Percentiles rank a stretch among this genome's conserved stretches.
Conservation (phyloP, 2,113 vertebrate species). For the Daboia siamensis region DNA sequence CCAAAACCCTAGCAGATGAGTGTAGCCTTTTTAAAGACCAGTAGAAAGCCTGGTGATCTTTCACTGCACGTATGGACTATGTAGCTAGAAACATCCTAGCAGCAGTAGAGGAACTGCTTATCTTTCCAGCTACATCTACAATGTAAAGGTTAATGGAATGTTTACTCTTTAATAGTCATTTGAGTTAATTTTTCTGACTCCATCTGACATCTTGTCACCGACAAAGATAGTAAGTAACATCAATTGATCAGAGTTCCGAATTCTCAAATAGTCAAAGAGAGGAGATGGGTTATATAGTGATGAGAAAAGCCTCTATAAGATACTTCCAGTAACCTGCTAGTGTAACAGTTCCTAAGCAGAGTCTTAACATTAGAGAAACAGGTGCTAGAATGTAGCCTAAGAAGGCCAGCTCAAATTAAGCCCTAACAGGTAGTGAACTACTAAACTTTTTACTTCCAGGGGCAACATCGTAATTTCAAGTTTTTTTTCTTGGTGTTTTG, state of each 20-base stretch:
- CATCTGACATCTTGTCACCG: neutral
- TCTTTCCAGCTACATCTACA: neutral
- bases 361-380: neutral
- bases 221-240: neutral
- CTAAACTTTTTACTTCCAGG: neutral
- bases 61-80: neutral
- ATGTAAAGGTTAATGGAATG: neutral
- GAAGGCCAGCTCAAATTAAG: neutral
- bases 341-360: neutral
- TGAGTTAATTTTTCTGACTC: neutral
- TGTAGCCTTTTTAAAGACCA: neutral
- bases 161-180: neutral
- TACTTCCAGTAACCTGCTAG: neutral
- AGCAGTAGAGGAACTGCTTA: neutral
- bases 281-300: neutral
- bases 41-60: neutral
- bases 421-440: neutral
- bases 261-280: neutral
- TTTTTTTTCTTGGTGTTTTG: neutral
- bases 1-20: neutral
- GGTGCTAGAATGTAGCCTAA: neutral
- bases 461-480: neutral
- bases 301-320: neutral
- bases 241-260: neutral
- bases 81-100: neutral